phyloP scores from a whole-genome alignment of 2,113 vertebrate genomes.

The Microcebus ravelobensis region DNA sequence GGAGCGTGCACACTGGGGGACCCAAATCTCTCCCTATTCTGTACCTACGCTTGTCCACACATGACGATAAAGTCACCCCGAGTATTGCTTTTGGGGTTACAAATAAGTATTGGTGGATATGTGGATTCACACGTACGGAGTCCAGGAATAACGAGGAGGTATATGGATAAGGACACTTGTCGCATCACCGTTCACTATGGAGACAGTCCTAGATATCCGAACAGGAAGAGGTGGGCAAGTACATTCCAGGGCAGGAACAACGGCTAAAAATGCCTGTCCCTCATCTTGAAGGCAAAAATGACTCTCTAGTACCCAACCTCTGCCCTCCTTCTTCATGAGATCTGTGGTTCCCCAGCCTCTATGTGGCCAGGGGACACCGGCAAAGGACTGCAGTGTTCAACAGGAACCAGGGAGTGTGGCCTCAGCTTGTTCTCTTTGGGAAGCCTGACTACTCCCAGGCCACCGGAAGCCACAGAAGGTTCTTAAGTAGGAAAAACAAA shows the following conservation, averaged over 20 bases:
- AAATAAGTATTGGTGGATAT: not conserved
- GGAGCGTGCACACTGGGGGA: rapidly evolving
- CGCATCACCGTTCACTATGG: not conserved
- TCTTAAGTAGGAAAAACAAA: slow-evolving; percentile 13
- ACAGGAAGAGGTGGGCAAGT: not conserved
- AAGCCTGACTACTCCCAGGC: not conserved
- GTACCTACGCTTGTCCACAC: rapidly evolving
- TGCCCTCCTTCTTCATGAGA: not conserved
- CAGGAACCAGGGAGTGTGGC: not conserved
- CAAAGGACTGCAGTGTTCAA: not conserved
- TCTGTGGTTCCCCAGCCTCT: not conserved
- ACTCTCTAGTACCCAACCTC: not conserved
- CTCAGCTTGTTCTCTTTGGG: not conserved
- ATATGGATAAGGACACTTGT: not conserved
- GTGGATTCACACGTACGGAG: not conserved
- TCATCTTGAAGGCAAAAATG: not conserved
- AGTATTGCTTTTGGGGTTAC: not conserved
- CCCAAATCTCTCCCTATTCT: not conserved
- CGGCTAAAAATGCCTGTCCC: not conserved
- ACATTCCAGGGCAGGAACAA: not conserved
- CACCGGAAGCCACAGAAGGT: not conserved
- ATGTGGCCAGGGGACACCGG: not conserved
- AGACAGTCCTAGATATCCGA: not conserved
- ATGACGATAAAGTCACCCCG: rapidly evolving
- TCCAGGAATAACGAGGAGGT: not conserved